Evolutionary conservation across 2,888 invertebrate species (phyloP), one percentile per base, ranked within the genome.

Genomic region (Cerceris ruficornis): DNA sequence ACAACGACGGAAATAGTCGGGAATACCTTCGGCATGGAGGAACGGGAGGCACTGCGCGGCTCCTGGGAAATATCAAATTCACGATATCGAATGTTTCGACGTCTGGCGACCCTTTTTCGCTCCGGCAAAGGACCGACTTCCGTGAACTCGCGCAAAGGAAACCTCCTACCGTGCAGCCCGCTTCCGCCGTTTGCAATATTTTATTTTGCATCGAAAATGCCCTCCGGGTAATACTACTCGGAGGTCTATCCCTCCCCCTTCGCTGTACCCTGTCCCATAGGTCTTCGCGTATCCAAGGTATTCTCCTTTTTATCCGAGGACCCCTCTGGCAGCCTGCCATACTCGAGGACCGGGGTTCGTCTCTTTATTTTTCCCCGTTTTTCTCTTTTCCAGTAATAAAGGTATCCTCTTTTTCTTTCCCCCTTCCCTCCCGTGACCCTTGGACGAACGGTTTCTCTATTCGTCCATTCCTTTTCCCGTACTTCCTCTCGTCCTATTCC

Each of bases 241-340:
- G 28, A 28, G 8, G 14, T 54, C 62, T 66, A 64, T 50, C 73
- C 70, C 58, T 43, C 28, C 83, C 55, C 43, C 71, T 72, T 66
- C 79, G 50, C 69, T 71, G 52, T 72, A 62, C 69, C 68, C 57
- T 67, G 68, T 59, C 67, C 70, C 70, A 65, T 67, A 72, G 66
- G 61, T 70, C 70, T 64, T 57, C 76, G 57, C 58, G 46, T 71
- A 68, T 71, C 69, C 79, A 49, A 64, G 59, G 61, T 60, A 71
- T 74, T 60, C 62, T 69, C 75, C 77, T 54, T 77, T 73, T 75
- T 77, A 74, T 80, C 74, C 72, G 57, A 9, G 59, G 57, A 41
- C 61, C 67, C 52, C 77, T 74, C 83, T 85, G 85, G 85, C 85
- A 83, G 60, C n/a, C 59, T 82, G 85, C 85, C 85, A 85, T 76